Conservation (phyloP, 2,113 vertebrate species). For the Cynopterus brachyotis region DNA sequence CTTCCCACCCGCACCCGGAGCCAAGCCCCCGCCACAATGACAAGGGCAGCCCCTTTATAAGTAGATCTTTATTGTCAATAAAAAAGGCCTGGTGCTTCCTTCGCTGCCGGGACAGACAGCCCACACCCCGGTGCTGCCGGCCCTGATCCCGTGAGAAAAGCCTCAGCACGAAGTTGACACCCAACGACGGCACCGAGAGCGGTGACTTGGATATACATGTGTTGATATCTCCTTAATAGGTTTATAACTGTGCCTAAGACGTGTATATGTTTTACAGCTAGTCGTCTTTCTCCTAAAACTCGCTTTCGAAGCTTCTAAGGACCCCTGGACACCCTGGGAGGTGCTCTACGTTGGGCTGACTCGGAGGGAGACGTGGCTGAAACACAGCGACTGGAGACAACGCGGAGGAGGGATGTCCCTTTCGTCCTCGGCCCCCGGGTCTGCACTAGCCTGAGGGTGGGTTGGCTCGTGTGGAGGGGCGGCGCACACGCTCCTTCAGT, state of each 20-base stretch:
- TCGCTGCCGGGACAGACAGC: conserved; percentile 82
- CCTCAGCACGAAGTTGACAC: conserved; percentile 87
- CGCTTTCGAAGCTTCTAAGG: conserved; percentile 80
- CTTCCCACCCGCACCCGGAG: no score
- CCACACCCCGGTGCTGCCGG: conserved; percentile 83
- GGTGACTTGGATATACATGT: no score
- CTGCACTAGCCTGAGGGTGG: background rate
- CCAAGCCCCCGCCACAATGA: background rate
- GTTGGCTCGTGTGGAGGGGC: background rate
- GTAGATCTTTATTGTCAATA: conserved; percentile 97
- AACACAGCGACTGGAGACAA: background rate
- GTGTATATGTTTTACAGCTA: conserved; percentile 76
- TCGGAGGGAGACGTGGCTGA: background rate
- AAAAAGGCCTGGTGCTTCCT: conserved; percentile 89
- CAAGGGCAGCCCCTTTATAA: conserved; percentile 80
- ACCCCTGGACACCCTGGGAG: conserved; percentile 36
- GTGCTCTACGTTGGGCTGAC: background rate
- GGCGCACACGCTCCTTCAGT: background rate
- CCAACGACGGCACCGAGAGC: conserved; percentile 86
- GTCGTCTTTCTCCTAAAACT: conserved; percentile 78
- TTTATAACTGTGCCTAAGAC: conserved; percentile 72
- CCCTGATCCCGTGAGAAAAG: conserved; percentile 87
- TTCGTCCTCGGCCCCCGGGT: background rate
- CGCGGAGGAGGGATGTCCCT: background rate
- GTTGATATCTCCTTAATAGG: conserved; percentile 81